Evolutionary conservation across 2,797 vertebrate genomes (phyloP), one percentile per base, ranked within the genome.

Genomic region (Hydrolagus colliei): DNA sequence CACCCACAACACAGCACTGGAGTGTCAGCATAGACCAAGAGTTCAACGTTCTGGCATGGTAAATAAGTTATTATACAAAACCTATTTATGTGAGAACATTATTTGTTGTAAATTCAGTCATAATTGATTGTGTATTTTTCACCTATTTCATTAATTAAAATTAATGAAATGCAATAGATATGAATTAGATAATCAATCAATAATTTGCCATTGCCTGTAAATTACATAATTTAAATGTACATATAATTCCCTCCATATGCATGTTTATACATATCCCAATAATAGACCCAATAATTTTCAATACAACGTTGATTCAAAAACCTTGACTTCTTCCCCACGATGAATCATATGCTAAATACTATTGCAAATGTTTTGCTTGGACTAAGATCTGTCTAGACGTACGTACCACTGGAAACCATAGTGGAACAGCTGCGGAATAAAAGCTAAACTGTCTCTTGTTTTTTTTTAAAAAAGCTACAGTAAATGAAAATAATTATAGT

Each of bases 331-430:
- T 87, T 88, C 85, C 87, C 88, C 88, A 90, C 86, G 87, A 90
- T 89, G 88, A 92, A 91, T 91, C 90, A 91, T 89, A 90, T 89
- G 87, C 80, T 88, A 89, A 91, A 89, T 87, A 90, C 86, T 89
- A 88, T 90, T 89, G 88, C 88, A 90, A 90, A 89, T 16, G 75
- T 91, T 89, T 91, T 88, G 87, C 87, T 90, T 90, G 89, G 89
- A 90, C 89, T 89, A 89, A 86, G 87, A 76, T 87, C 88, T 90
- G 90, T 91, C 89, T 90, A 90, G 87, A 90, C 90, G 88, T 87
- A 72, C 88, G 9, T 65, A 65, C 27, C 63, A 82, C 78, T 68
- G 32, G 63, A 82, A 82, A 10, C 78, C 78, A 68, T 16, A 82
- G 2, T 20, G 41, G 2, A 77, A 77, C 27, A 82, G 62, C 78